Conservation (phyloP, 1,140 invertebrate genomes). For the Bombus polaris region DNA sequence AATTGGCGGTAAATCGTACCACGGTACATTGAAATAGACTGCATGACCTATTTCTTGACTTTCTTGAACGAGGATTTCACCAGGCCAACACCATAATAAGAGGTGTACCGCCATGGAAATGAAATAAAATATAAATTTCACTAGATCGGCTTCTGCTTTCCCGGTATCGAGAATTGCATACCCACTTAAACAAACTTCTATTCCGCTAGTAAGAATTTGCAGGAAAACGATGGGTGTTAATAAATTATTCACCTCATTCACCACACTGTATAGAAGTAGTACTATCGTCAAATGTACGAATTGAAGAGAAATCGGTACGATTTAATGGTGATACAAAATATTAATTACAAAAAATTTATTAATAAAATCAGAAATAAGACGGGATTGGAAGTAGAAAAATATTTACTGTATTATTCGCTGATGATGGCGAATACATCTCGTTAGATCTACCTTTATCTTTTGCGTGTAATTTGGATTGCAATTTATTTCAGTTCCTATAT, state of each 20-base stretch:
- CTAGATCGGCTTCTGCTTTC: slow-evolving; percentile 14
- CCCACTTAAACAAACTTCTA: slow-evolving; percentile 65
- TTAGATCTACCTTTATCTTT: slow-evolving; percentile 1
- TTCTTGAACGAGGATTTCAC: slow-evolving; percentile 56
- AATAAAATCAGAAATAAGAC: not conserved
- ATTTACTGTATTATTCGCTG: slow-evolving; percentile 39
- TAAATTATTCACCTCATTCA: slow-evolving; percentile 48
- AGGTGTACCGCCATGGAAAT: slow-evolving; percentile 52
- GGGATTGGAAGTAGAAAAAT: not conserved
- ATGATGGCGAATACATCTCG: slow-evolving; percentile 38
- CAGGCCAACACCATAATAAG: slow-evolving; percentile 51
- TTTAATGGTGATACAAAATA: not conserved
- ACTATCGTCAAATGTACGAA: not conserved
- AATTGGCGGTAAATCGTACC: slow-evolving; percentile 45
- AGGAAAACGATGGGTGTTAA: slow-evolving; percentile 61
- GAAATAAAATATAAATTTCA: slow-evolving; percentile 52
- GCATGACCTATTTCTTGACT: slow-evolving; percentile 47
- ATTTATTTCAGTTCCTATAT: slow-evolving; percentile 25
- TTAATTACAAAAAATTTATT: not conserved
- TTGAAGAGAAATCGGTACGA: not conserved
- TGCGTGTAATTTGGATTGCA: not conserved
- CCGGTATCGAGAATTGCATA: slow-evolving; percentile 39
- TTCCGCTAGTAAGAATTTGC: slow-evolving; percentile 55
- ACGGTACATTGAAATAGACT: slow-evolving; percentile 54
- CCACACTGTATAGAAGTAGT: slow-evolving; percentile 28